Evolutionary conservation across 2,113 vertebrate species (phyloP).

Genomic region (Mixornis gularis): DNA sequence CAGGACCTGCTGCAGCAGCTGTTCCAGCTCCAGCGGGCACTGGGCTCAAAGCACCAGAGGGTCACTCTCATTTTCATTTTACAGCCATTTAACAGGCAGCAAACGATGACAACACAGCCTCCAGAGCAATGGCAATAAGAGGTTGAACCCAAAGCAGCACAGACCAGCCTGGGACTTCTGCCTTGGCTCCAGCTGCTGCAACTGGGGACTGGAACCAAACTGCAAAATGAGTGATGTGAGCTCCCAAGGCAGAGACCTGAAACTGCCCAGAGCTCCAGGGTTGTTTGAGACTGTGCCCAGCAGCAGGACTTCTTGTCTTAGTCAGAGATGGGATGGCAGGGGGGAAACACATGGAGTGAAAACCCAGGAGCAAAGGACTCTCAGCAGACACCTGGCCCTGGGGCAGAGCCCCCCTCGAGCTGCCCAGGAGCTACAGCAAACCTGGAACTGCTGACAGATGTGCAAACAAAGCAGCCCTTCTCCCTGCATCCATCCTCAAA

Average conservation of each 20-base stretch:
- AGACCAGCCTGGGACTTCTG: neutral
- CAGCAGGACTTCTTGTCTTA: fast-evolving
- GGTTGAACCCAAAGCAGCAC: neutral
- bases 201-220: neutral
- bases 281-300: neutral
- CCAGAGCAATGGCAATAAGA: neutral
- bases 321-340: fast-evolving
- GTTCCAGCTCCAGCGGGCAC: neutral
- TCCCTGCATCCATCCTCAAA: neutral
- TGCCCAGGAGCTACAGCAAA: neutral
- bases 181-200: neutral
- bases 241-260: neutral
- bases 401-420: neutral
- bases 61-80: neutral
- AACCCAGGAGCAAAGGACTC: fast-evolving
- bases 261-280: neutral
- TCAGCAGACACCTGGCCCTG: neutral
- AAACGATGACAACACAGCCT: fast-evolving
- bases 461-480: neutral
- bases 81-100: neutral
- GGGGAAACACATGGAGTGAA: fast-evolving
- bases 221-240: fast-evolving
- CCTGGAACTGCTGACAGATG: neutral
- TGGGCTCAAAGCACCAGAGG: neutral
- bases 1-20: fast-evolving